Evolutionary conservation across 2,888 invertebrate genomes (phyloP), one percentile per base, ranked within the genome.

Genomic region (Drosophila colorata): DNA sequence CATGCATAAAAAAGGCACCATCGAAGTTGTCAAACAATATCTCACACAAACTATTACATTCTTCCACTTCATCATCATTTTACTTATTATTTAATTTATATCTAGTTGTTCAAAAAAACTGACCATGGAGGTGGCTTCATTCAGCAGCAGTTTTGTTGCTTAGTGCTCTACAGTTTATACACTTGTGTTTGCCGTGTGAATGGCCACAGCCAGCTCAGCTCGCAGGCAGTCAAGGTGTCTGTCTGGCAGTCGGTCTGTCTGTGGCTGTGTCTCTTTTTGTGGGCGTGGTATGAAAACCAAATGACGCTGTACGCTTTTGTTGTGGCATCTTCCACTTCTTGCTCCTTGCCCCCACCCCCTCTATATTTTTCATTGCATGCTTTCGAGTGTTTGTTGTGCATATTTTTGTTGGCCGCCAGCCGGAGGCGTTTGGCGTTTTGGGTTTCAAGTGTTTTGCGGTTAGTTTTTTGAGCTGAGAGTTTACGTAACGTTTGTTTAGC

Each of bases 371-470:
- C 49, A 41, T 41, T 69, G 72, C 47, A 49, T 35, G 40, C 49
- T 49, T 56, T 43, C n/a, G 63, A 65, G 68, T 71, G 59, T 61
- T 77, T 77, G 82, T 56, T 87, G 83, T 73, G 80, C 82, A 88
- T 77, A 88, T 82, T 87, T 77, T 74, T 66, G 83, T 72, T 68
- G 66, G 68, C 66, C 72, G 69, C 68, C 53, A 43, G 47, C 41
- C 44, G 61, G 46, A 60, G 58, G 74, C 69, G 74, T 66, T 72
- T 57, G 52, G 58, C 31, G 56, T 64, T 28, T 11, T 18, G 38
- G 40, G 31, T 52, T 57, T 74, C 48, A 67, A 61, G 51, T 78
- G 53, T 47, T 83, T 66, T 68, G 69, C 33, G 76, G 69, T 61
- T 70, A 55, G 73, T 70, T 83, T 67, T 72, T 66, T 23, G 35